phyloP scores from a whole-genome alignment of 2,888 invertebrate species.

The Linnaemya vulpina region DNA sequence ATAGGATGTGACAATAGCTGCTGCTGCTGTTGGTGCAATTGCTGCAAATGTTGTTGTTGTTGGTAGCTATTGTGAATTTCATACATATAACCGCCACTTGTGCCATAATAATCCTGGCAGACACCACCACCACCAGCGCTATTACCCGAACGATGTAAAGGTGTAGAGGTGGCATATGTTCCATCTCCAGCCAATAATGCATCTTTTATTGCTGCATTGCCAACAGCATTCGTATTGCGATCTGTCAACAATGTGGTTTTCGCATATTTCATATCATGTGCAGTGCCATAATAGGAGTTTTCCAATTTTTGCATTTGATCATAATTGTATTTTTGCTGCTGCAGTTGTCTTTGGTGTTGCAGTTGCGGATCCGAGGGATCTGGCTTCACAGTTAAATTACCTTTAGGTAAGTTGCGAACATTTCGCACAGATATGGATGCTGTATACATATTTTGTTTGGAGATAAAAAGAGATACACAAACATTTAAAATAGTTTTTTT shows the following conservation, averaged over 20 bases:
- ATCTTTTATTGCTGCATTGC: conserved; percentile 30
- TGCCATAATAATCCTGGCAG: conserved; percentile 53
- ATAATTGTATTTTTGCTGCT: conserved; percentile 73
- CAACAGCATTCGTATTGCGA: conserved; percentile 73
- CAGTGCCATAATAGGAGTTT: conserved; percentile 80
- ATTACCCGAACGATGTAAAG: conserved; percentile 71
- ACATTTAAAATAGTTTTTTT: background rate
- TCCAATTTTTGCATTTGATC: conserved; percentile 79
- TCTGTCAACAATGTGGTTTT: conserved; percentile 80
- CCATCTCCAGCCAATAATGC: conserved; percentile 57
- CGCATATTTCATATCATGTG: conserved; percentile 80
- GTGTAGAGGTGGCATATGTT: conserved; percentile 76
- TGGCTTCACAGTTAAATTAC: conserved; percentile 82
- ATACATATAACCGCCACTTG: conserved; percentile 65
- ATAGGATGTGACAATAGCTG: conserved; percentile 76
- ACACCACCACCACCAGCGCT: conserved; percentile 52
- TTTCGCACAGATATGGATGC: conserved; percentile 88
- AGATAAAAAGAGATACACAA: background rate
- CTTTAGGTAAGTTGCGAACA: conserved; percentile 82
- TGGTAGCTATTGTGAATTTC: conserved; percentile 72
- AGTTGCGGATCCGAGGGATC: conserved; percentile 79
- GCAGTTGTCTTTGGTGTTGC: conserved; percentile 41
- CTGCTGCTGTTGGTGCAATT: conserved; percentile 77
- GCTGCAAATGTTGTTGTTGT: conserved; percentile 71
- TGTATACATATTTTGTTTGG: conserved; percentile 80